Base-by-base conservation (phyloP, 1,140 invertebrate species). In the Lanistes nyassanus region DNA sequence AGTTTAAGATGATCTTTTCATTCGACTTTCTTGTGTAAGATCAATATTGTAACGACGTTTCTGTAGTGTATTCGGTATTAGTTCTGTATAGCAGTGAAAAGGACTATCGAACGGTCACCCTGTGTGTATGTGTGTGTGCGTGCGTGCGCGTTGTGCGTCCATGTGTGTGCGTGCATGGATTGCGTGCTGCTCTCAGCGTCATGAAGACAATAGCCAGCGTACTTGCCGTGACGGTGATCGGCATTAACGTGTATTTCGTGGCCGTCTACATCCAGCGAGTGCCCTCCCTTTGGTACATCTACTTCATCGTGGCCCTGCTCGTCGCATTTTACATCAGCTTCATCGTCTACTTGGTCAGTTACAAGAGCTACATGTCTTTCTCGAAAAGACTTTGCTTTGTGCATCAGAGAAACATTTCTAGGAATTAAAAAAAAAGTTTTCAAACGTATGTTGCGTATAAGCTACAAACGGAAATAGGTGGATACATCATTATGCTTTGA, bases 231-330 rank as follows among this genome's bases (percentile, higher is more conserved):
- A 84, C 94, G 31, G 93, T 97, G 1, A 95, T 97, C 82, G 86
- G 84, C 19, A 95, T 97, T 78, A 97, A 97, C 85, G 91, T 95
- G 65, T 96, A 93, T 85, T 96, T 96, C 87, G 94, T 96, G 3
- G 88, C 92, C 29, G 88, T 90, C 34, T 93, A 92, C 79, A 91
- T 94, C 0, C 84, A 91, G 19, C 80, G 89, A 2, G 77, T 93
- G 42, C 89, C 92, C 34, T 47, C 56, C 58, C 81, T 87, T 47
- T 91, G 92, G 92, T 88, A 89, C 77, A 78, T 90, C 77, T 91
- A 92, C 69, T 80, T 92, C 0, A 74, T 88, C 37, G 90, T 95
- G 47, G 85, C 89, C 23, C 83, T 94, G 31, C 91, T 92, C 80
- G 91, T 91, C 11, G 79, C 93, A 58, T 87, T 92, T 55, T 96